Conservation (phyloP, 2,113 vertebrate genomes). For the Salvelinus sp. region DNA sequence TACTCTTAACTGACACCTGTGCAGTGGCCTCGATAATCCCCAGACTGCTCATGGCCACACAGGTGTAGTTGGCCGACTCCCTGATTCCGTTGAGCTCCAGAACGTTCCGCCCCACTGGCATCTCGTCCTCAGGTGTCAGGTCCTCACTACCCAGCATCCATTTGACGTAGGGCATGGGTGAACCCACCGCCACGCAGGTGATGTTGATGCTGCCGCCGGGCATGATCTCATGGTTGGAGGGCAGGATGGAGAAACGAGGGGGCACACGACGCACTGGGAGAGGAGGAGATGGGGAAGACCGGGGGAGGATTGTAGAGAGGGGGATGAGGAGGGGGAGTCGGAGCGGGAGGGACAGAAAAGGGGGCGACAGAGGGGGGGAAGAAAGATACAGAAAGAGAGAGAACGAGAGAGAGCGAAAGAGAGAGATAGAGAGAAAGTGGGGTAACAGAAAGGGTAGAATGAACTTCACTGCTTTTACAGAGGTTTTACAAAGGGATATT, state of each 20-base stretch:
- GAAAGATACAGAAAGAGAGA: too few species aligned
- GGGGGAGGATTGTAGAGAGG: slow-evolving; percentile 12
- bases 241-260: slow-evolving; percentile 94
- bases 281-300: slow-evolving; percentile 63
- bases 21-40: slow-evolving; percentile 93
- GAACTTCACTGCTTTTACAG: slow-evolving; percentile 74
- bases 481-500: slow-evolving; percentile 73
- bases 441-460: slow-evolving; percentile 76
- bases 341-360: background rate
- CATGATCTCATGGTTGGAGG: slow-evolving; percentile 96
- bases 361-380: slow-evolving; percentile 2
- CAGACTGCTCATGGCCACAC: slow-evolving; percentile 97
- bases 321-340: background rate
- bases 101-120: slow-evolving; percentile 95
- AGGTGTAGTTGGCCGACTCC: slow-evolving; percentile 97
- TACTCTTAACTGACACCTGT: slow-evolving; percentile 97
- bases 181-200: slow-evolving; percentile 97
- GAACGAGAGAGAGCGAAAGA: too few species aligned
- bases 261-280: slow-evolving; percentile 92
- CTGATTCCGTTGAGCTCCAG: slow-evolving; percentile 93
- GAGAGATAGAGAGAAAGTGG: slow-evolving; percentile 49
- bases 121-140: slow-evolving; percentile 93
- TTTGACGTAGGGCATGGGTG: slow-evolving; percentile 97
- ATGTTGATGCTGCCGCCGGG: slow-evolving; percentile 96
- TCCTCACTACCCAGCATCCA: slow-evolving; percentile 97